Base-by-base conservation (phyloP, 2,888 invertebrate species). In the Patella pellucida region DNA sequence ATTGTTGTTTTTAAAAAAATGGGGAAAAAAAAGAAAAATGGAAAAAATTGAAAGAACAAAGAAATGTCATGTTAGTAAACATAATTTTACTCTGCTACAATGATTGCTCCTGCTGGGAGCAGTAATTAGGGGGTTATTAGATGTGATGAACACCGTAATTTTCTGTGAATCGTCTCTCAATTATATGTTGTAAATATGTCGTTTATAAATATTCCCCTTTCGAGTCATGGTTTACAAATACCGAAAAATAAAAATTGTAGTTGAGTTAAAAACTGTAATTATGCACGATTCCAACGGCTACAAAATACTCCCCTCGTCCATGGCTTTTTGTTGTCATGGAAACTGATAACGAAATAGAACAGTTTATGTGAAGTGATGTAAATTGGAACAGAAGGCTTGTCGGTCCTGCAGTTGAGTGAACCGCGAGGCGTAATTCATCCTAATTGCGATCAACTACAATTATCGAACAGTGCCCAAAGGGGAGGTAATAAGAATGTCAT, bases 271-370 rank as follows among this genome's bases (percentile, higher is more conserved):
- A 62, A 62, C 62, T 62, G 23, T 62, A 62, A 62, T 62, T 62
- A 62, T 62, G 23, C 62, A 62, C 23, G 23, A 62, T 62, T 62
- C 62, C 62, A 62, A 62, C 62, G 62, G 62, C 62, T 62, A 62
- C 62, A 62, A 62, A 62, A 62, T 62, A 14, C 62, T 19, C 62
- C 62, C 62, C 62, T 72, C 56, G 52, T 31, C 23, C 54, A 72
- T 72, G 72, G 77, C 74, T 77, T 77, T 77, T 74, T 77, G 77
- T 77, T 62, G 71, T 52, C 72, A 77, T 77, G 72, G 77, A 50
- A 77, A 77, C 77, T 50, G 50, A 62, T 68, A 62, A 62, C 41
- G 41, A 41, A 41, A 41, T 41, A 41, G 41, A 41, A 41, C 41
- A 41, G 41, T 62, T 62, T 23, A 62, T 62, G 11, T 19, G 23